Base-by-base conservation (phyloP, 2,888 invertebrate species). In the Agrenia bidenticulata region DNA sequence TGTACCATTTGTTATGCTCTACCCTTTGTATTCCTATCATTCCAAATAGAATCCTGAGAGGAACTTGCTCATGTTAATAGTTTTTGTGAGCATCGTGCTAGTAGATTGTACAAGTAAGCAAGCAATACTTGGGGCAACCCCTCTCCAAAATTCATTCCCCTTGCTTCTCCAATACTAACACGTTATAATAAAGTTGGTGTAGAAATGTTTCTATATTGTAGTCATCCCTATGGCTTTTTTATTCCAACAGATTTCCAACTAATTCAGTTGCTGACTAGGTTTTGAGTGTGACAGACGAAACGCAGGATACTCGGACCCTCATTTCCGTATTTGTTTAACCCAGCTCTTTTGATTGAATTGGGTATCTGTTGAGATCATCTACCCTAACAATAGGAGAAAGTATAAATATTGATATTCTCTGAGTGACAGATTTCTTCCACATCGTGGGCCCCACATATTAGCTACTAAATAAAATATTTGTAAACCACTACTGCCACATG, bases 271-370 rank as follows among this genome's bases (percentile, higher is more conserved):
- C 58, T 45, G 7, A 42, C 23, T 27, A 58, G 58, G 27, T 45
- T 58, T 49, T 2, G 58, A 58, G 45, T 15, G 26, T 58, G 49
- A 45, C 24, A 23, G 58, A 58, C 58, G 45, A 58, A 17, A 15
- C 41, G 19, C 41, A 13, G 56, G 15, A 13, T 1, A 21, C 45
- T 42, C 45, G 17, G 15, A 19, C n/a, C 24, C 23, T 41, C 32
- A 41, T 58, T 58, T 58, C 58, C 58, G 58, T 45, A 26, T 58
- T 58, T 42, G 26, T 24, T 45, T 58, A 45, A 58, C 58, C 58
- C 49, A 58, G 41, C 58, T 58, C 24, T 45, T 15, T 5, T 4
- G n/a, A 45, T 45, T 45, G 9, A 15, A 17, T 45, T 45, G 45
- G 19, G n/a, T 5, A 11, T 17, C 15, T 45, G 15, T 17, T 45